Base-by-base conservation (phyloP, 2,888 invertebrate species). In the Phorcus lineatus region DNA sequence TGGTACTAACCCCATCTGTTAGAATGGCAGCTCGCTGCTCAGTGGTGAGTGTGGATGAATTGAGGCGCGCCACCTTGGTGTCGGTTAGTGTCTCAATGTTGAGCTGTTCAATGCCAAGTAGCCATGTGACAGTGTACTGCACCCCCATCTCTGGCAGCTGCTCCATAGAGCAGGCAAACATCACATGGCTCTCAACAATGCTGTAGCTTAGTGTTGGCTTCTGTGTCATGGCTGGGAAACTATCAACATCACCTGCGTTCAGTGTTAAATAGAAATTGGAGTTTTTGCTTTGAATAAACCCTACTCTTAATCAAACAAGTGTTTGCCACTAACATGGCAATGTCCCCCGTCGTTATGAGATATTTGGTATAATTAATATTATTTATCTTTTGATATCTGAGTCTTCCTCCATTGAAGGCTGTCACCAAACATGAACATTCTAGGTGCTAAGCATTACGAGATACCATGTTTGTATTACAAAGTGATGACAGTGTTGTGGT, bases 211-310 rank as follows among this genome's bases (percentile, higher is more conserved):
- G 16, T 1, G 47, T 7, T 31, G 85, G 84, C 40, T 74, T 7
- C 28, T 55, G 78, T 17, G 81, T 57, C 74, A 82, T 82, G 9
- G 55, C n/a, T 16, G 81, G 83, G 76, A 79, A 80, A 74, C 83
- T 82, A 77, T 77, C 81, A 13, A 24, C 53, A 4, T 6, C 47
- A 47, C 47, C 47, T 47, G 13, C 47, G 11, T 1, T 6, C 6
- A 47, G 47, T 47, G 47, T 13, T 9, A 1, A 13, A 6, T 11
- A 47, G 1, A 47, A 11, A 4, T 47, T 13, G 1, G 11, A 47
- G 1, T 11, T 47, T 13, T 47, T 11, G 36, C 36, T 36, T 36
- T n/a, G n/a, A n/a, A n/a, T n/a, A n/a, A n/a, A n/a, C n/a, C n/a
- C n/a, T n/a, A n/a, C n/a, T n/a, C n/a, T 36, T 36, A 36, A 36